A percentile compares a stretch with the other conserved stretches of the same genome.
Conservation (phyloP, 2,113 vertebrate genomes). For the Carlito syrichta region DNA sequence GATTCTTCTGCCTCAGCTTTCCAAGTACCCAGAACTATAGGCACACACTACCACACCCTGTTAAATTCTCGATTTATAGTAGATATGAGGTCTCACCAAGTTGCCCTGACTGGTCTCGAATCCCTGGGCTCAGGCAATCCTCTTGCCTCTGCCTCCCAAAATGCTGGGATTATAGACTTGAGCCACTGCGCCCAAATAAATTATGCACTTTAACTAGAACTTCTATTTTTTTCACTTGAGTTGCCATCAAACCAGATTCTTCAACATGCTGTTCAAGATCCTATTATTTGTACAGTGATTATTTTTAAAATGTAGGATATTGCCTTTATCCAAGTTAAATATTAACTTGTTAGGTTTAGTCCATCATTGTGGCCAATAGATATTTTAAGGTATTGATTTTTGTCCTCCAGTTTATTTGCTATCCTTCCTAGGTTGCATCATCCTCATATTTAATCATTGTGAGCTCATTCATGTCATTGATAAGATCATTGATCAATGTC, state of each 20-base stretch:
- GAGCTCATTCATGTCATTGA: slow-evolving; percentile 34
- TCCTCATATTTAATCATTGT: slow-evolving; percentile 50
- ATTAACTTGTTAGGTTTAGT: slow-evolving; percentile 12
- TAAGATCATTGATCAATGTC: slow-evolving; percentile 59
- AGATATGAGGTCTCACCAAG: too few relatives aligned
- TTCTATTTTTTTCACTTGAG: background rate
- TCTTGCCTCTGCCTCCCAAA: too few relatives aligned
- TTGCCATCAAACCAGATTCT: background rate
- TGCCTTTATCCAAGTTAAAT: slow-evolving; percentile 23
- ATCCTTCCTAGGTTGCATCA: background rate
- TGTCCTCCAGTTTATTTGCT: slow-evolving; percentile 23
- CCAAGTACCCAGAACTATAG: too few relatives aligned
- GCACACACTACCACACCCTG: too few relatives aligned
- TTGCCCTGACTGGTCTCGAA: too few relatives aligned
- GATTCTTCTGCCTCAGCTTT: too few relatives aligned
- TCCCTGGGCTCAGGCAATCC: too few relatives aligned
- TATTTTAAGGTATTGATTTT: slow-evolving; percentile 41
- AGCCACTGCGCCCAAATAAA: too few relatives aligned
- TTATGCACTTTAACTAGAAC: too few relatives aligned
- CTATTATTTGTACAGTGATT: background rate
- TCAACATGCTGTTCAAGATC: background rate
- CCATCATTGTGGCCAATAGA: background rate
- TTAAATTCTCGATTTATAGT: too few relatives aligned
- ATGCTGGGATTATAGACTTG: too few relatives aligned
- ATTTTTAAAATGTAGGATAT: background rate